A percentile compares a stretch with the other conserved stretches of the same genome.
phyloP scores from a whole-genome alignment of 1,140 invertebrate species.

The Lycorma delicatula region DNA sequence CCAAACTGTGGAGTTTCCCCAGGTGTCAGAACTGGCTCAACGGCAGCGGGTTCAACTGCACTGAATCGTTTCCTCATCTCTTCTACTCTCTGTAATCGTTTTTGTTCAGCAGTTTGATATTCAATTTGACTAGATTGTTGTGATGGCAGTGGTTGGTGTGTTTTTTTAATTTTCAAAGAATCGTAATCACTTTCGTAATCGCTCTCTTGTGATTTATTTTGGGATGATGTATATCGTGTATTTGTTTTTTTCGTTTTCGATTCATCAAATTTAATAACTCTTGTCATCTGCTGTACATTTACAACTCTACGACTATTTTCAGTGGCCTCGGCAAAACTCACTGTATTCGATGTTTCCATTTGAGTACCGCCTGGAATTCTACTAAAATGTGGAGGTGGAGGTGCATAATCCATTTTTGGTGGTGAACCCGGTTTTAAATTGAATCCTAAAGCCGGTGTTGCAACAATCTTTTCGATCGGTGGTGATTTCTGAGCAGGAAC shows the following conservation, averaged over 20 bases:
- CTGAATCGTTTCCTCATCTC: conserved; percentile 38
- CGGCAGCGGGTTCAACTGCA: conserved; percentile 27
- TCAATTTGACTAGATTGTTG: conserved; percentile 37
- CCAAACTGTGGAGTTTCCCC: conserved; percentile 52
- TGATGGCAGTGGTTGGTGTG: conserved; percentile 50
- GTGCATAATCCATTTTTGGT: conserved; percentile 48
- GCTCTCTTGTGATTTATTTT: conserved; percentile 56
- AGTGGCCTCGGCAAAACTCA: conserved; percentile 58
- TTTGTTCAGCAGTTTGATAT: conserved; percentile 37
- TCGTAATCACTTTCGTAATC: conserved; percentile 58
- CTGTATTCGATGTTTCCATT: conserved; percentile 54
- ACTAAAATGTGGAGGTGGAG: conserved; percentile 38
- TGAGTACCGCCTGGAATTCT: conserved; percentile 36
- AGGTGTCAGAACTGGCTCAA: conserved; percentile 40
- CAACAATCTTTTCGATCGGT: conserved; percentile 32
- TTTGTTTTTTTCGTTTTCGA: conserved; percentile 32
- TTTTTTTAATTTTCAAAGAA: conserved; percentile 44
- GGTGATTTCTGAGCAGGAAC: conserved; percentile 35
- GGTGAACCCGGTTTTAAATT: conserved; percentile 47
- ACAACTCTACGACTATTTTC: conserved; percentile 52
- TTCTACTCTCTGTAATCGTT: conserved; percentile 32
- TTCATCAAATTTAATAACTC: conserved; percentile 55
- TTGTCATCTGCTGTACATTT: conserved; percentile 56
- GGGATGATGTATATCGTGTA: conserved; percentile 11
- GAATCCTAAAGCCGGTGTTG: conserved; percentile 32